These are phyloP conservation scores for Festucalex cinctus DNA, from an alignment of 2,113 vertebrate genomes.

Conservation along the genomic window DNA sequence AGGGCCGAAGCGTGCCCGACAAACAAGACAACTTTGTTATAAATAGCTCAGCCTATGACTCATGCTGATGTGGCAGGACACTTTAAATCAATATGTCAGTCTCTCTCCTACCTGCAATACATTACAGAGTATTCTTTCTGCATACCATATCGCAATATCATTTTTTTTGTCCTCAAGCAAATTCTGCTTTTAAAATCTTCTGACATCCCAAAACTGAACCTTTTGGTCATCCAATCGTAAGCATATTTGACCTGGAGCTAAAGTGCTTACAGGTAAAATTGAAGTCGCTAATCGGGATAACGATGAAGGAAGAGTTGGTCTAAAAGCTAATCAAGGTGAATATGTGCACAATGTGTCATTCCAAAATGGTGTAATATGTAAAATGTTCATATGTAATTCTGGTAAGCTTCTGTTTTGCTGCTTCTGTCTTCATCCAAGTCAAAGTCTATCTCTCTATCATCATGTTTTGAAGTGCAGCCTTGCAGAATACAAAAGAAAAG, in stretches of 20 bases:
- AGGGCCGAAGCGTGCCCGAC: conserved; percentile 7
- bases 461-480: conserved; percentile 35
- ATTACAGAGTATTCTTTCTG: conserved; percentile 19
- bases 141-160: conserved; percentile 5
- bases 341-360: conserved; percentile 5
- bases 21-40: conserved; percentile 30
- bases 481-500: conserved; percentile 47
- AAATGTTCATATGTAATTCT: conserved; percentile 42
- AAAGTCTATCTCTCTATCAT: conserved; percentile 6
- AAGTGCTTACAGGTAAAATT: conserved; percentile 11
- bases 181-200: conserved; percentile 13
- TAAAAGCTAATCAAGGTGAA: conserved; percentile 13
- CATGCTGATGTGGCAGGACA: conserved; percentile 29
- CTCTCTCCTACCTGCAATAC: conserved; percentile 16
- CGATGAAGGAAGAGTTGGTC: neutral
- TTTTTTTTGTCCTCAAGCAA: neutral
- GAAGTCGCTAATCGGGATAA: conserved; percentile 25
- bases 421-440: neutral
- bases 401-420: conserved; percentile 13
- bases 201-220: conserved; percentile 2
- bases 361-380: too few relatives aligned
- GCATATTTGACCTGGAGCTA: conserved; percentile 4
- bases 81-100: conserved; percentile 33
- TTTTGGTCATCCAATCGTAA: conserved; percentile 5
- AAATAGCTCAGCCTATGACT: conserved; percentile 38